phyloP scores from a whole-genome alignment of 2,888 invertebrate species.

The Apodemia mormo region DNA sequence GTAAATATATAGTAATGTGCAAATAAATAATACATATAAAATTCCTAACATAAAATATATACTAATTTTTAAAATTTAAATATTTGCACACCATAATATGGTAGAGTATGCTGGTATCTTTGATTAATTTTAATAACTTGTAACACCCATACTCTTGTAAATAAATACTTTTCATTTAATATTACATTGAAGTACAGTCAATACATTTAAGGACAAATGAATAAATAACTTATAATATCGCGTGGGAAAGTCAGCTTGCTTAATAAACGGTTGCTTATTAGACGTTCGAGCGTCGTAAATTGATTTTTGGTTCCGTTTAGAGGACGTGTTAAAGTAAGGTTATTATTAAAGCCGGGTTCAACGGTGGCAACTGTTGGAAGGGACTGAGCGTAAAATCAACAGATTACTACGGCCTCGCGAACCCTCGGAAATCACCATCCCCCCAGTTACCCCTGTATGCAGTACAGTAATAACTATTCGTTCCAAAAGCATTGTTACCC shows the following conservation, averaged over 20 bases:
- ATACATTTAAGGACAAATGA: neutral
- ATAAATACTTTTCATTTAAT: neutral
- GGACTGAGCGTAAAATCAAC: slow-evolving; percentile 78
- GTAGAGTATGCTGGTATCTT: too few species aligned
- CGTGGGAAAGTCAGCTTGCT: slow-evolving; percentile 32
- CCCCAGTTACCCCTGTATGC: slow-evolving; percentile 59
- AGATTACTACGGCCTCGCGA: slow-evolving; percentile 68
- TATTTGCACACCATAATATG: too few species aligned
- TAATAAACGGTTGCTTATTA: slow-evolving; percentile 54
- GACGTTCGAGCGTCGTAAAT: slow-evolving; percentile 45
- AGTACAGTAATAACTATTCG: slow-evolving; percentile 63
- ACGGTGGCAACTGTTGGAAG: slow-evolving; percentile 49
- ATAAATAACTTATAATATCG: slow-evolving; percentile 22
- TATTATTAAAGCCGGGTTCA: slow-evolving; percentile 71
- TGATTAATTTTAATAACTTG: too few species aligned
- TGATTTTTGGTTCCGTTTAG: slow-evolving; percentile 55
- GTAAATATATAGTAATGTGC: too few species aligned
- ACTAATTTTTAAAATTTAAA: too few species aligned
- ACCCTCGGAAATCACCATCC: slow-evolving; percentile 50
- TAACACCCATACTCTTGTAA: too few species aligned
- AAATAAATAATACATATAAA: too few species aligned
- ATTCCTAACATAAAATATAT: too few species aligned
- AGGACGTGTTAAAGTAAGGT: slow-evolving; percentile 70
- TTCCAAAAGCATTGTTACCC: slow-evolving; percentile 69
- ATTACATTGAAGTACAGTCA: neutral